Evolutionary conservation across 2,888 invertebrate genomes (phyloP), one percentile per base, ranked within the genome.

Genomic region (Cerastis rubricosa): DNA sequence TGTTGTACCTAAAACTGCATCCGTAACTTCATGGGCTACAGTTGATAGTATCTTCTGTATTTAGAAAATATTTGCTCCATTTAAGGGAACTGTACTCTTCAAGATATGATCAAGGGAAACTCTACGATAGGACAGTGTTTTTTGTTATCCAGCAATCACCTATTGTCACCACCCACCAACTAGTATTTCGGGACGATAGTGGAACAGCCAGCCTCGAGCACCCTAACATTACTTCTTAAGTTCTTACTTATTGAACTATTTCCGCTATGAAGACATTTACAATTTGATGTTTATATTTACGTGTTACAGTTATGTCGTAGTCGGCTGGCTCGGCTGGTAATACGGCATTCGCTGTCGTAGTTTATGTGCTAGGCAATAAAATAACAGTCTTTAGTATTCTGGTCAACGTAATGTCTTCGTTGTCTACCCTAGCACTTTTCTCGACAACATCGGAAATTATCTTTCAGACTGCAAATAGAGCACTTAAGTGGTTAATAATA

Each of bases 181-280:
- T 11, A n/a, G n/a, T n/a, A 11, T 54, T 54, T 54, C 54, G 25
- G 8, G 35, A 22, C 19, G 19, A 2, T 9, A 54, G 66, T 67
- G n/a, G 29, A 76, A 63, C 61, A 12, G n/a, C 57, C 35, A 35
- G 35, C 35, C 35, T 3, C 35, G 35, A 35, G 35, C 2, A 35
- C 35, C 76, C 17, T 61, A 35, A 25, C 29, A 25, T 8, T 43
- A 29, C 17, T 17, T 59, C 35, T 35, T 35, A 35, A 35, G 35
- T 35, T 45, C 6, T 4, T 45, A 43, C 5, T 22, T 51, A 54
- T n/a, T 47, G 49, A 11, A 17, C 22, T 40, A 40, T 8, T 35
- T 5, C 51, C 22, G 49, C 64, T 59, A 47, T 72, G n/a, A 72
- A 80, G 68, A 80, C 51, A 59, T 81, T 84, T 68, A 47, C 72